Evolutionary conservation across 1,140 invertebrate genomes (phyloP), one percentile per base, ranked within the genome.

Genomic region (Drosophila eugracilis): DNA sequence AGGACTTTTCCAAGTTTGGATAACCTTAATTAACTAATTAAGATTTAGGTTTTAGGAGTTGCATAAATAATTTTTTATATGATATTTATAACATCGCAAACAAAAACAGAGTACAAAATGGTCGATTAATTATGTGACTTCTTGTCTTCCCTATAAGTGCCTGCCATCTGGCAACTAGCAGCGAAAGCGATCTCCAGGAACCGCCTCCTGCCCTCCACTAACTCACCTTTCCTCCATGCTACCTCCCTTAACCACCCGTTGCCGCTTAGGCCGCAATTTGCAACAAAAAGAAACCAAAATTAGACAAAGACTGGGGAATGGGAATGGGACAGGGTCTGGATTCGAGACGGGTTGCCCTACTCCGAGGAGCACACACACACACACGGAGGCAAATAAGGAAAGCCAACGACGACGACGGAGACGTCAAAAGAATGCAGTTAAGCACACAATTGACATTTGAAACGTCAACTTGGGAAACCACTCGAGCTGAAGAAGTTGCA

Each of bases 371-470:
- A 30, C 39, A 30, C 48, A 60, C 48, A 71, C 57, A 65, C 44
- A 70, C 26, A 17, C 37, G 47, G 44, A 36, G 41, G 58, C 66
- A 77, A 80, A 86, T 86, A 88, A 78, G 83, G 74, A 86, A 86
- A 77, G 62, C 50, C 80, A 69, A 47, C 62, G 62, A 39, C 37
- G 39, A 48, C 58, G 59, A 49, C 76, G 48, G 49, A 62, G 72
- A 32, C 49, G 80, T 86, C 84, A 78, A 86, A 86, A 88, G 89
- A 80, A 90, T 86, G 73, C 89, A 91, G 81, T 91, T 91, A 89
- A 90, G 89, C 89, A 86, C 78, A 91, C 89, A 91, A 91, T 91
- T 91, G 89, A 90, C 81, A 89, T 89, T 86, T 90, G 75, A 90
- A 89, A 85, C 75, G 86, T 89, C 79, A 89, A 89, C 86, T 90